phyloP scores from a whole-genome alignment of 2,888 invertebrate genomes.

The Pseudococcus jackbeardsleyi region DNA sequence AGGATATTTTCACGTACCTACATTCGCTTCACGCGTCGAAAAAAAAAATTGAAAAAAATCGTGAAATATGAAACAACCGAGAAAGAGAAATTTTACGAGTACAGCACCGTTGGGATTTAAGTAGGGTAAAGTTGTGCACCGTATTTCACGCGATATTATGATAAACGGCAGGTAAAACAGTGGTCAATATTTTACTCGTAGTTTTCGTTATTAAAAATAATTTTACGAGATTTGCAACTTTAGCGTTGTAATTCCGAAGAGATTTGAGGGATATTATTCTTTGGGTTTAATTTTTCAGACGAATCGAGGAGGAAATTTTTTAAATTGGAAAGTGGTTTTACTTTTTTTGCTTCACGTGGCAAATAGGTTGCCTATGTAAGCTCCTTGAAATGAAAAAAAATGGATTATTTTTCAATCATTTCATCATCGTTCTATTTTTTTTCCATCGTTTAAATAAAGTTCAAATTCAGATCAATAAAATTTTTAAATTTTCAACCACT shows the following conservation, averaged over 20 bases:
- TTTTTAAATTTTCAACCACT: neutral
- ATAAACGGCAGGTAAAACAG: slow-evolving; percentile 11
- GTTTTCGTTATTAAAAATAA: slow-evolving; percentile 13
- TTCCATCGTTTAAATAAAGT: too few relatives aligned
- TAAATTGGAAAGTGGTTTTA: neutral
- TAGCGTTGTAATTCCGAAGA: neutral
- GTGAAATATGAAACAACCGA: neutral
- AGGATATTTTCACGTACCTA: neutral
- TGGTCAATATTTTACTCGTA: slow-evolving; percentile 30
- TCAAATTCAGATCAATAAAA: too few relatives aligned
- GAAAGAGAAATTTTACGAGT: slow-evolving; percentile 1
- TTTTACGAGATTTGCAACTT: neutral
- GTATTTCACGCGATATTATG: slow-evolving; percentile 36
- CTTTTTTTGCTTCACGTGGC: neutral
- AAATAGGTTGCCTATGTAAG: neutral
- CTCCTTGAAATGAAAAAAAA: neutral
- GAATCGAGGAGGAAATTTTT: neutral
- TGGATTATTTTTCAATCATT: too few relatives aligned
- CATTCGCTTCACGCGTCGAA: neutral
- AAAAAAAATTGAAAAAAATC: slow-evolving; percentile 1
- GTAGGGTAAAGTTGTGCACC: slow-evolving; percentile 20
- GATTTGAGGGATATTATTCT: neutral
- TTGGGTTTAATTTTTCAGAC: neutral
- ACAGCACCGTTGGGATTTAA: neutral
- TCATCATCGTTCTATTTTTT: too few relatives aligned